Conservation (phyloP, 2,113 vertebrate species). For the Panthera leo region DNA sequence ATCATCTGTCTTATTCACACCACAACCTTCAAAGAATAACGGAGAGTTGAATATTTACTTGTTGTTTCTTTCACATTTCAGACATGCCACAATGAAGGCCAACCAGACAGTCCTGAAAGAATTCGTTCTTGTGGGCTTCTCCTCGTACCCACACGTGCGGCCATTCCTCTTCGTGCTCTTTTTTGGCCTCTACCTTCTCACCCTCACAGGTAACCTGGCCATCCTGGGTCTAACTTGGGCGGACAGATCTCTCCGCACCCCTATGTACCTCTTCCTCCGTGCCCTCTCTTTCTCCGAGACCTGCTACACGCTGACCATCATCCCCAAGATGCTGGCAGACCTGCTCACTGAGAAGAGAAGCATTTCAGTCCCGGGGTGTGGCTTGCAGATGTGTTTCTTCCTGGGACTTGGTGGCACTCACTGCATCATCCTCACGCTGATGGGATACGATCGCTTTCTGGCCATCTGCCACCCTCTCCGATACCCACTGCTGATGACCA, state of each 20-base stretch:
- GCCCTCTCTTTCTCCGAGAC: constrained; percentile 65
- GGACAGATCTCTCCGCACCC: constrained; percentile 57
- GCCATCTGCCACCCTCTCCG: constrained; percentile 65
- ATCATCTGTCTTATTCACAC: neutral
- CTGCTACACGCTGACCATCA: constrained; percentile 25
- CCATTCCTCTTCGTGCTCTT: neutral
- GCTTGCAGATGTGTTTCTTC: constrained; percentile 67
- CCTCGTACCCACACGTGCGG: neutral
- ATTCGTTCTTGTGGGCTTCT: constrained; percentile 70
- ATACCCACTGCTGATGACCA: constrained; percentile 63
- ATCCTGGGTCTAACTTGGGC: constrained; percentile 69
- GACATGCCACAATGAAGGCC: neutral
- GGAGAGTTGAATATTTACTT: neutral
- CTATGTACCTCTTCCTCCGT: constrained; percentile 67
- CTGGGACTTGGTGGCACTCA: constrained; percentile 54
- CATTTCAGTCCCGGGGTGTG: constrained; percentile 43
- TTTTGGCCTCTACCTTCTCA: constrained; percentile 74
- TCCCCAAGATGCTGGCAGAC: constrained; percentile 56
- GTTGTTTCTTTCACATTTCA: neutral
- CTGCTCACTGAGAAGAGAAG: neutral
- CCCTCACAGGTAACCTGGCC: constrained; percentile 75
- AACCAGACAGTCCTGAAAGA: constrained; percentile 50
- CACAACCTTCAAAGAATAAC: neutral
- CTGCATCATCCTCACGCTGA: constrained; percentile 55
- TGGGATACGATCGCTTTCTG: constrained; percentile 74